Evolutionary conservation across 2,113 vertebrate genomes (phyloP).

Genomic region (Puma concolor): DNA sequence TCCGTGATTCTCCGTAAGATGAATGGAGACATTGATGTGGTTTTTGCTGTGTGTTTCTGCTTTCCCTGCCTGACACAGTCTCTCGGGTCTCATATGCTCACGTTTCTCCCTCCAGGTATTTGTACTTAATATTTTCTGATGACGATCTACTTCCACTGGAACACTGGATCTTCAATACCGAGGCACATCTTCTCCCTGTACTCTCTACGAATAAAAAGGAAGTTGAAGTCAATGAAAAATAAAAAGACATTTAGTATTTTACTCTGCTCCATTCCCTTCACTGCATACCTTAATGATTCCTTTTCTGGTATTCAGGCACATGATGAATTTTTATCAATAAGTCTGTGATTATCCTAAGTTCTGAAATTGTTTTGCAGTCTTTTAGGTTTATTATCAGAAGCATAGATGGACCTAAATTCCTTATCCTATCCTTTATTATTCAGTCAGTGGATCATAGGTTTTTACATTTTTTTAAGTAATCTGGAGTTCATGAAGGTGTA

Average conservation of each 20-base stretch:
- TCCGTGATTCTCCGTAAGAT: background rate
- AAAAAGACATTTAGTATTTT: slow-evolving; percentile 75
- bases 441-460: slow-evolving; percentile 49
- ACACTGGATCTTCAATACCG: slow-evolving; percentile 98
- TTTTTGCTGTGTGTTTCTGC: background rate
- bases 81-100: background rate
- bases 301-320: slow-evolving; percentile 78
- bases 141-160: slow-evolving; percentile 97
- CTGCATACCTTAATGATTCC: slow-evolving; percentile 76
- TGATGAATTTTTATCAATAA: slow-evolving; percentile 80
- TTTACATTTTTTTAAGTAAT: slow-evolving; percentile 58
- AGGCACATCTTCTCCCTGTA: slow-evolving; percentile 96
- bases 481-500: slow-evolving; percentile 66
- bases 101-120: slow-evolving; percentile 87
- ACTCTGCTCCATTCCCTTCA: slow-evolving; percentile 74
- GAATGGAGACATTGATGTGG: background rate
- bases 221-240: slow-evolving; percentile 83
- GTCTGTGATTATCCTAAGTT: slow-evolving; percentile 79
- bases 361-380: slow-evolving; percentile 89
- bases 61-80: background rate
- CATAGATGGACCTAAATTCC: slow-evolving; percentile 65
- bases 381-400: slow-evolving; percentile 79
- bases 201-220: slow-evolving; percentile 86
- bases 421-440: slow-evolving; percentile 55
- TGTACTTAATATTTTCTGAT: slow-evolving; percentile 97